Base-by-base conservation (phyloP, 2,113 vertebrate species). In the Muntiacus reevesi region DNA sequence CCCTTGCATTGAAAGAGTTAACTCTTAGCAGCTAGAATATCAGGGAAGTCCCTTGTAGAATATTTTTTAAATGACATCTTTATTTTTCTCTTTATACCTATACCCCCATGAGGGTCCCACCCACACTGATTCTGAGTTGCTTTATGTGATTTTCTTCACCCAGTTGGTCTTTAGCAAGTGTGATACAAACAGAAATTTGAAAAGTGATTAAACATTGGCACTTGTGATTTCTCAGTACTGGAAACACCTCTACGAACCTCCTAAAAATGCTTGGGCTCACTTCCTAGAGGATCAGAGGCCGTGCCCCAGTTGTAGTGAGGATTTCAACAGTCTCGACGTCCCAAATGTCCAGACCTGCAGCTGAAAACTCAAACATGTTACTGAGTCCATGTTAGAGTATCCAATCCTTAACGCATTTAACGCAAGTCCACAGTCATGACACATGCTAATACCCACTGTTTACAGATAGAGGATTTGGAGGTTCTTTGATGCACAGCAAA, bases 341-440 rank as follows among this genome's bases (percentile, higher is more conserved):
- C 3, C 14, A 88, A 23, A 16, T 21, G 54, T 7, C 27, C 8
- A 33, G 4, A 62, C 19, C 13, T 36, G 2, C 4, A 27, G 0
- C 30, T 25, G n/a, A 54, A 30, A 33, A 50, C 13, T 6, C 40
- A 91, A 14, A 47, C 50, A 28, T 25, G 7, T 23, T 27, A 87
- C 10, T 12, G n/a, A 90, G n/a, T 21, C 7, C 0, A 5, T 21
- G 6, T 40, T 47, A 28, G 14, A 83, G 57, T 36, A 50, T 13
- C 3, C 45, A 89, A 33, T 9, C 3, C 5, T 19, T 2, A 14
- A 15, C 82, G 33, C 7, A 21, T 3, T 19, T 2, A 14, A 15
- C 82, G 33, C 7, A 21, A 50, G 33, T 30, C 33, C 28, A 50
- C 9, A 36, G 28, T 36, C 76, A 28, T 40, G 17, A 78, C 15